Evolutionary conservation across 2,113 vertebrate species (phyloP), one percentile per base, ranked within the genome.

Genomic region (Siniperca knerii): DNA sequence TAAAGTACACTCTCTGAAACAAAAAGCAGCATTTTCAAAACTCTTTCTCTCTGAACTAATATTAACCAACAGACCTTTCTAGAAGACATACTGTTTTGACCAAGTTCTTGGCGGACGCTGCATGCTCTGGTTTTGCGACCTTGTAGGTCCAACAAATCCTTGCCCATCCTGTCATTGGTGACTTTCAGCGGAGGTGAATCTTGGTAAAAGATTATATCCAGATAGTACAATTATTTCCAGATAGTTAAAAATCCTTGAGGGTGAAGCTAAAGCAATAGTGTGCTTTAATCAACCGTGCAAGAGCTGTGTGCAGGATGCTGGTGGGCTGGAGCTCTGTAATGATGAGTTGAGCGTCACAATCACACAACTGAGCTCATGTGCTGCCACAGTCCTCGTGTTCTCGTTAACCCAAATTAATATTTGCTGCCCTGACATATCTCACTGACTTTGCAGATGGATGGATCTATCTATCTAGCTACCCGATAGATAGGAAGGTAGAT

Each of bases 61-160:
- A 75, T 40, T 55, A 75, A 75, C 69, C 37, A 52, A 89, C 82
- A 87, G 54, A 92, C 88, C 86, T 93, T 89, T 72, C 18, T 48
- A 40, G 89, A 86, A 61, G 84, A 86, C 1, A 3, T 33, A 69
- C 37, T 76, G 50, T 61, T 88, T 52, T 52, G 84, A 86, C 37
- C 44, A 35, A 50, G 25, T 8, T 89, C 81, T 78, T 33, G 65
- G 2, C 50, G 78, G 37, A 75, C 64, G 69, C 82, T 77, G 35
- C 46, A 10, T 48, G 61, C 54, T 83, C 64, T 76, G 64, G 74
- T 80, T 83, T 84, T 82, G 72, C 7, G 8, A 81, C 90, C 83
- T 40, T 69, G 70, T 33, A 81, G 25, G 64, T 91, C 83, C 71
- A 71, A 83, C 40, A 87, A 66, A 75, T 86, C 85, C 75, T 81